These are phyloP conservation scores for Pollicipes pollicipes DNA, from an alignment of 1,140 invertebrate species.

Conservation along the genomic window DNA sequence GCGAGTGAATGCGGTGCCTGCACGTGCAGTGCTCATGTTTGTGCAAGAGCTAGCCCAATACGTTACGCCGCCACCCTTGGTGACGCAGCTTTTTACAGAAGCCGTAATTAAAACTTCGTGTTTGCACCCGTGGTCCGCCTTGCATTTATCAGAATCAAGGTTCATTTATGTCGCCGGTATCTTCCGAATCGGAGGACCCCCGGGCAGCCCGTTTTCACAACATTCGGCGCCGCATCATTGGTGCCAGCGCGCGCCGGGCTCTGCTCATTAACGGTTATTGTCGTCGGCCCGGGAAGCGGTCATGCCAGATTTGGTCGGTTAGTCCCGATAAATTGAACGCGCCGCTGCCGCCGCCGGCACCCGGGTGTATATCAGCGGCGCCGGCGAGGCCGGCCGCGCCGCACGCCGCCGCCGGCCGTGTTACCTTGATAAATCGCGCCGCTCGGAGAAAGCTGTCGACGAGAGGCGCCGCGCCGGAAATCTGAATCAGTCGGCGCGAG, in stretches of 20 bases:
- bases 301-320: not conserved
- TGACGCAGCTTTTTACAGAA: not conserved
- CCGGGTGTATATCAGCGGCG: too few species aligned
- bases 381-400: not conserved
- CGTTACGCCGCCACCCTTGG: not conserved
- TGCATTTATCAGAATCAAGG: not conserved
- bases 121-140: not conserved
- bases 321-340: not conserved
- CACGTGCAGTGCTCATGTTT: not conserved
- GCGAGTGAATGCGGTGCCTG: too few species aligned
- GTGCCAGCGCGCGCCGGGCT: too few species aligned
- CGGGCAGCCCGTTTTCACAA: not conserved
- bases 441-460: not conserved
- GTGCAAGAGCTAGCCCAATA: not conserved
- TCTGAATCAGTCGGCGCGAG: not conserved
- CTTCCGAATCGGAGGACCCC: not conserved
- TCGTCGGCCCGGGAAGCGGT: not conserved
- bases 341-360: too few species aligned
- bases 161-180: not conserved
- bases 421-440: not conserved
- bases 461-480: not conserved
- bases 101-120: not conserved
- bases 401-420: too few species aligned
- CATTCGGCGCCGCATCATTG: not conserved
- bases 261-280: not conserved